A percentile compares a stretch with the other conserved stretches of the same genome.
phyloP scores from a whole-genome alignment of 2,113 vertebrate genomes.

The Rhinopomastus cyanomelas region DNA sequence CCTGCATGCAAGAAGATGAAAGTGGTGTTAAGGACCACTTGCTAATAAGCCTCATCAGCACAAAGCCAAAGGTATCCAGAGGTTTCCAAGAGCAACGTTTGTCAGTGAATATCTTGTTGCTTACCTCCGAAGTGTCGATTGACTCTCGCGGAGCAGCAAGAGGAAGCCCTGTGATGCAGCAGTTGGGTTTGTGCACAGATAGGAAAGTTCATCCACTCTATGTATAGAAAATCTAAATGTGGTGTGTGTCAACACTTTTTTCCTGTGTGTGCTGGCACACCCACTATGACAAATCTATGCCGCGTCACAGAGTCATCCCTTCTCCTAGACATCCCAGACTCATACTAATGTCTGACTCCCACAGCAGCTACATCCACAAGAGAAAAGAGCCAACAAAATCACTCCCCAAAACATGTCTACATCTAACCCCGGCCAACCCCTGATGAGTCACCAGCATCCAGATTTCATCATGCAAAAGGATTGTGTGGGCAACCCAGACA shows the following conservation, averaged over 20 bases:
- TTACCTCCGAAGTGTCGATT: background rate
- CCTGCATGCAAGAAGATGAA: too few species aligned
- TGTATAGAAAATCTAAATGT: background rate
- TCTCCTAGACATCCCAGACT: background rate
- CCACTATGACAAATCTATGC: background rate
- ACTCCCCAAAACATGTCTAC: background rate
- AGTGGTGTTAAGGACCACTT: too few species aligned
- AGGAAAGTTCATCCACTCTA: constrained; percentile 7
- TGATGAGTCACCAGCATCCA: background rate
- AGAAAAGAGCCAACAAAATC: background rate
- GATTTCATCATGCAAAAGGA: background rate
- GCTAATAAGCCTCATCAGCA: too few species aligned
- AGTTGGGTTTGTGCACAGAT: background rate
- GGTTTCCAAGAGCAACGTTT: background rate
- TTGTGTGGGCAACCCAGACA: background rate
- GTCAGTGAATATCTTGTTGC: background rate
- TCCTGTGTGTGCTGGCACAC: background rate
- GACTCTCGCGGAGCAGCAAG: background rate
- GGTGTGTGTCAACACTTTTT: background rate
- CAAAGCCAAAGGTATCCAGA: background rate
- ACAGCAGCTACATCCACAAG: background rate
- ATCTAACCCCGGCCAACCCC: background rate
- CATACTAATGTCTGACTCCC: background rate
- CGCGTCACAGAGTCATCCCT: background rate
- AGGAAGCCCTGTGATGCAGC: background rate